A percentile compares a stretch with the other conserved stretches of the same genome.
Evolutionary conservation across 2,888 invertebrate genomes (phyloP).

Genomic region (Mythimna albipuncta): DNA sequence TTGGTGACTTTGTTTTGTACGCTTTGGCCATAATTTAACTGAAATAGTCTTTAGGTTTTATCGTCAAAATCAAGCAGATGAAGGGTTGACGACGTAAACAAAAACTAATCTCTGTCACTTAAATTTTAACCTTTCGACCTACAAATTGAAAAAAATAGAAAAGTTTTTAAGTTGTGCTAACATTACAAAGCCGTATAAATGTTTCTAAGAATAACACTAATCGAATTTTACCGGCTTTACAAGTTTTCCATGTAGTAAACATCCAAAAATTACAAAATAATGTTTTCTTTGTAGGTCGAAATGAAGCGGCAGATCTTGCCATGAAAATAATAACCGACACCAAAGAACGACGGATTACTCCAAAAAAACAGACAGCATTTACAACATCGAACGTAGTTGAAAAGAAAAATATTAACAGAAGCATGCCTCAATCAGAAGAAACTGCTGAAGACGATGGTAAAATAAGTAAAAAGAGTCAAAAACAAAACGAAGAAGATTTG

Average conservation of each 20-base stretch:
- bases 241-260: no score
- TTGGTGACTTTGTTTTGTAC: no score
- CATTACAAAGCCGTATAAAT: not conserved
- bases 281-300: constrained; percentile 58
- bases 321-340: constrained; percentile 27
- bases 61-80: not conserved
- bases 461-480: constrained; percentile 34
- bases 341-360: constrained; percentile 14
- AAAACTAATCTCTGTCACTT: not conserved
- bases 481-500: constrained; percentile 38
- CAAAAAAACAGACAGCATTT: constrained; percentile 6
- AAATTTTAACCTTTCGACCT: constrained; percentile 10
- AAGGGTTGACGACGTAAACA: not conserved
- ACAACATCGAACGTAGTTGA: not conserved
- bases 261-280: constrained; percentile 31
- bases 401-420: constrained; percentile 13
- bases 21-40: no score
- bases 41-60: not conserved
- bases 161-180: no score
- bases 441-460: not conserved
- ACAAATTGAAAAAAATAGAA: not conserved
- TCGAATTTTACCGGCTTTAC: not conserved
- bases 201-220: not conserved
- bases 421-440: not conserved
- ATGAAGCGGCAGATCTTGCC: constrained; percentile 49